Conservation (phyloP, 2,797 vertebrate genomes). For the Labeo calbasu region DNA sequence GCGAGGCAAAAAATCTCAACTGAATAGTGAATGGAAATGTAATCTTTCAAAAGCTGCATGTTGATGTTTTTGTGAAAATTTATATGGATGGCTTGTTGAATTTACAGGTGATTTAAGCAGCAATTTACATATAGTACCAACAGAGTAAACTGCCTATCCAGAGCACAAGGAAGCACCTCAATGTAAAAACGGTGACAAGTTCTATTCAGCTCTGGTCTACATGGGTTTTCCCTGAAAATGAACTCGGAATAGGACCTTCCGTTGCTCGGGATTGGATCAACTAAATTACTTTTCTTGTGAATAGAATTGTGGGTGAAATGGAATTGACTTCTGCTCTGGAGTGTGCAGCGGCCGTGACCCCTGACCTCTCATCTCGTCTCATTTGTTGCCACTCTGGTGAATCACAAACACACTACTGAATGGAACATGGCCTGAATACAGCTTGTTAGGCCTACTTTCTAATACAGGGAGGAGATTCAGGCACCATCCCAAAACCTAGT, state of each 20-base stretch:
- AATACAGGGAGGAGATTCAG: not conserved
- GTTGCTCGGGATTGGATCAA: slow-evolving; percentile 23
- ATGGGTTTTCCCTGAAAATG: slow-evolving; percentile 13
- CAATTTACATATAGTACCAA: slow-evolving; percentile 19
- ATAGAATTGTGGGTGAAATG: slow-evolving; percentile 45
- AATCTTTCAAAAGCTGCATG: slow-evolving; percentile 24
- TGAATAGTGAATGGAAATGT: slow-evolving; percentile 42
- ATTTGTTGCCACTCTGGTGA: slow-evolving; percentile 44
- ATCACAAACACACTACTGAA: not conserved
- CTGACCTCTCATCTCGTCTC: slow-evolving; percentile 50
- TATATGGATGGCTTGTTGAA: slow-evolving; percentile 28
- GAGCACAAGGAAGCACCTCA: slow-evolving; percentile 10
- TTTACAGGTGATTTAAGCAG: slow-evolving; percentile 28
- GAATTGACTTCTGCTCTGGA: slow-evolving; percentile 42
- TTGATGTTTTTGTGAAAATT: slow-evolving; percentile 33
- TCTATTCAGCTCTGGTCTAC: slow-evolving; percentile 17
- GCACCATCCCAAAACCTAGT: not conserved
- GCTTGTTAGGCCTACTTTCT: not conserved
- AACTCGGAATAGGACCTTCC: not conserved
- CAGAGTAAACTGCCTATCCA: slow-evolving; percentile 6
- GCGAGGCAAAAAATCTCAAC: not conserved
- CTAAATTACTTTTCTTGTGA: slow-evolving; percentile 40
- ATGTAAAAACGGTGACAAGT: slow-evolving; percentile 22
- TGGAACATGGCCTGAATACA: slow-evolving; percentile 10
- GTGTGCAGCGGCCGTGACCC: slow-evolving; percentile 26